A percentile compares a stretch with the other conserved stretches of the same genome.
Conservation (phyloP, 2,888 invertebrate genomes). For the Mythimna lalbum region DNA sequence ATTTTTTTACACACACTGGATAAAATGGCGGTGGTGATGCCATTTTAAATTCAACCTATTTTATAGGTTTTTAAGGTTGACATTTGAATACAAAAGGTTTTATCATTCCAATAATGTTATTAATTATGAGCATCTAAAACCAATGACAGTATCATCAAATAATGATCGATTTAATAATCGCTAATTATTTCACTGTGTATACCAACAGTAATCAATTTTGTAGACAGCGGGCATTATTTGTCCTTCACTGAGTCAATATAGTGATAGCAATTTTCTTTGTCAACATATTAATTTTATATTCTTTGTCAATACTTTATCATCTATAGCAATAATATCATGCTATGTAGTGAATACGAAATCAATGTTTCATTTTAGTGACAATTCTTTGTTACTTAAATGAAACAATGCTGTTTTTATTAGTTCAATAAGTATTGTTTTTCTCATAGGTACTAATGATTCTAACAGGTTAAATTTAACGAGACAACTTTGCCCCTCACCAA, state of each 20-base stretch:
- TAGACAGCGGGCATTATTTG: constrained; percentile 38
- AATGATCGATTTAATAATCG: constrained; percentile 2
- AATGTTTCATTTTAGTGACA: not conserved
- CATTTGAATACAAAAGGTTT: not conserved
- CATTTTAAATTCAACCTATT: constrained; percentile 17
- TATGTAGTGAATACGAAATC: not conserved
- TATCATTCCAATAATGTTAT: not conserved
- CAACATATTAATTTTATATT: constrained; percentile 9
- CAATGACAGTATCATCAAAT: not conserved
- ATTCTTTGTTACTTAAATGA: too few relatives aligned
- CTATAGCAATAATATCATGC: constrained; percentile 10
- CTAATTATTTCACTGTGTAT: constrained; percentile 5
- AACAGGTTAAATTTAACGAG: not conserved
- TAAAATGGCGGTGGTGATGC: too few relatives aligned
- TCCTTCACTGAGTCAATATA: constrained; percentile 28
- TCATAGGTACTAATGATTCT: not conserved
- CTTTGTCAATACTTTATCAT: constrained; percentile 18
- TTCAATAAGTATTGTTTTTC: not conserved
- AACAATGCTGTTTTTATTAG: not conserved
- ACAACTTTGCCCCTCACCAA: too few relatives aligned
- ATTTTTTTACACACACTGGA: too few relatives aligned
- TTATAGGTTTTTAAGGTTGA: not conserved
- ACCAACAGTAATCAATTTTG: constrained; percentile 6
- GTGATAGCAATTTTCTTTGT: constrained; percentile 19
- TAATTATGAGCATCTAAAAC: too few relatives aligned